Evolutionary conservation across 2,113 vertebrate species (phyloP), one percentile per base, ranked within the genome.

Genomic region (Gymnarchus niloticus): DNA sequence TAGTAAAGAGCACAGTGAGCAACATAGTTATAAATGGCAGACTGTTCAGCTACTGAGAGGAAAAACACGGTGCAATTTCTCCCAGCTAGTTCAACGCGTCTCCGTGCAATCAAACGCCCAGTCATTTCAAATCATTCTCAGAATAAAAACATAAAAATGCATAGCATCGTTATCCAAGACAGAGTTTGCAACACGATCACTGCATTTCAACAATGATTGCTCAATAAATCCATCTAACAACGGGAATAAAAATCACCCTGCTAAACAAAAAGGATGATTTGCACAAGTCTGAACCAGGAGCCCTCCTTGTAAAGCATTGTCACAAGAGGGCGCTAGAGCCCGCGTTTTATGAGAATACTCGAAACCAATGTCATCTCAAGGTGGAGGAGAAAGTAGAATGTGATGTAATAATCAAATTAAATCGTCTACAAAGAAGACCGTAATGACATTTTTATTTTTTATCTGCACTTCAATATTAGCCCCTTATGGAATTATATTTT

Each of bases 351-450:
- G 52, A 81, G 33, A 59, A n/a, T n/a, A 41, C 76, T 51, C 48
- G 56, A n/a, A 83, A 37, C 21, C 88, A 89, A 87, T 87, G 87
- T 87, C 88, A 88, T 12, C 65, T 86, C 81, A 88, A 87, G 86
- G 89, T 87, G 77, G 88, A 8, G 2, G 4, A 44, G 19, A 69
- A 88, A 59, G 77, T 78, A 56, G 82, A 65, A 77, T 77, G 33
- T 37, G 10, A 65, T 83, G 44, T 19, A 77, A 83, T 23, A 65
- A 86, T 56, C 10, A 6, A 57, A 37, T 54, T 33, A 54, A 54
- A 54, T 54, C 33, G 8, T 5, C 10, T 17, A 28, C 23, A 54
- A 76, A 37, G 8, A 37, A 65, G 9, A 80, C n/a, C 37, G 37
- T 17, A 54, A 5, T 33, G 2, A 33, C 12, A 28, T 54, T 33